phyloP scores from a whole-genome alignment of 2,888 invertebrate species.

The Orthosia gothica region DNA sequence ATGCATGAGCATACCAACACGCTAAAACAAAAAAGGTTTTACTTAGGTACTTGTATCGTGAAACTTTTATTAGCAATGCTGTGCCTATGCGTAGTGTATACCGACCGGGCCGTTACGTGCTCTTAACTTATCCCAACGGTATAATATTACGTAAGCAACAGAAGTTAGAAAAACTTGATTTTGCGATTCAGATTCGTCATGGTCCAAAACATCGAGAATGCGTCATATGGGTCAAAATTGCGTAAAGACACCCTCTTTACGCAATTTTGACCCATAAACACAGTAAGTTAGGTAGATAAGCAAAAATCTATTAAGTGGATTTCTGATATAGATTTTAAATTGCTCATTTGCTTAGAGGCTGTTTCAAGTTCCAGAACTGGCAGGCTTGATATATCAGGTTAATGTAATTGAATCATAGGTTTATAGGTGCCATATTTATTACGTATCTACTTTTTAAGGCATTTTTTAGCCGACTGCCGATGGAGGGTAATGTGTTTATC shows the following conservation, averaged over 20 bases:
- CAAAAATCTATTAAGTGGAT: no score
- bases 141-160: constrained; percentile 13
- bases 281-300: no score
- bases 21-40: no score
- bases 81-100: neutral
- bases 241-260: no score
- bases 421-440: neutral
- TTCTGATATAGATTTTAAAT: no score
- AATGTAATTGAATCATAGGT: constrained; percentile 1
- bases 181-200: constrained; percentile 15
- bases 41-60: neutral
- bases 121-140: constrained; percentile 9
- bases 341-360: neutral
- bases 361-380: neutral
- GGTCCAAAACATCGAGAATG: constrained; percentile 22
- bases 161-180: constrained; percentile 6
- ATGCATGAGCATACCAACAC: no score
- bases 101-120: constrained; percentile 2
- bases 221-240: neutral
- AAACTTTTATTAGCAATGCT: constrained; percentile 4
- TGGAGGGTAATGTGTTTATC: no score
- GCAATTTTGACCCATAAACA: neutral
- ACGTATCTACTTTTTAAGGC: neutral
- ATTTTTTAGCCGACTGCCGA: no score
- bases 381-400: neutral